Conservation (phyloP, 2,113 vertebrate species). For the Ptychochromis oligacanthus region DNA sequence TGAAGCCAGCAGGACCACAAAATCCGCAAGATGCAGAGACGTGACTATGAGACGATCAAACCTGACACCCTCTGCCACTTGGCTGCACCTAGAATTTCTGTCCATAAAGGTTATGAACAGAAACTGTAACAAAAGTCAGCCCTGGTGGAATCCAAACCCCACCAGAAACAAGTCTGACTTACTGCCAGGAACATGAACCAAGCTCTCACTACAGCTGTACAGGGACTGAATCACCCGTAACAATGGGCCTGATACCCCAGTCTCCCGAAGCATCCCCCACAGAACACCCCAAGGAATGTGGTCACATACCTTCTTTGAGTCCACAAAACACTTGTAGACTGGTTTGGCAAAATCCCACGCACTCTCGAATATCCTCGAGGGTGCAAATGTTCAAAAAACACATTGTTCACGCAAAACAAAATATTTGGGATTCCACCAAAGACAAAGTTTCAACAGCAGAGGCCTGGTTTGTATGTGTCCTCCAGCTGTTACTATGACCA, state of each 20-base stretch:
- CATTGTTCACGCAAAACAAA: background rate
- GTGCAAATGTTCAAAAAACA: background rate
- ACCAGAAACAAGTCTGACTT: background rate
- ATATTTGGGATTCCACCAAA: conserved; percentile 5
- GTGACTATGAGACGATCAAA: background rate
- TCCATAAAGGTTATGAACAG: background rate
- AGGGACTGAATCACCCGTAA: background rate
- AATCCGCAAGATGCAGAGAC: background rate
- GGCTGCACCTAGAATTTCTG: background rate
- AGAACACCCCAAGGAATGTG: background rate
- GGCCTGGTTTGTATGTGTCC: background rate
- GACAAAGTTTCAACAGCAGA: background rate
- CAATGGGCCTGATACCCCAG: background rate
- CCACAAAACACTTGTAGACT: background rate
- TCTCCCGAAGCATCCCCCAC: background rate
- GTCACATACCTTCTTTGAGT: background rate
- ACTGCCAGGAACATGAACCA: background rate
- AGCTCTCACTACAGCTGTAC: background rate
- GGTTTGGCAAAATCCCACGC: background rate
- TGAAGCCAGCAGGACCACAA: background rate
- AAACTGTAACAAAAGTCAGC: background rate
- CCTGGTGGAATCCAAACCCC: background rate
- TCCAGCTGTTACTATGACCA: background rate
- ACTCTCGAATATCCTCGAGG: background rate
- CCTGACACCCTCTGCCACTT: background rate